phyloP scores from a whole-genome alignment of 2,888 invertebrate genomes.

The Argynnis bischoffii region DNA sequence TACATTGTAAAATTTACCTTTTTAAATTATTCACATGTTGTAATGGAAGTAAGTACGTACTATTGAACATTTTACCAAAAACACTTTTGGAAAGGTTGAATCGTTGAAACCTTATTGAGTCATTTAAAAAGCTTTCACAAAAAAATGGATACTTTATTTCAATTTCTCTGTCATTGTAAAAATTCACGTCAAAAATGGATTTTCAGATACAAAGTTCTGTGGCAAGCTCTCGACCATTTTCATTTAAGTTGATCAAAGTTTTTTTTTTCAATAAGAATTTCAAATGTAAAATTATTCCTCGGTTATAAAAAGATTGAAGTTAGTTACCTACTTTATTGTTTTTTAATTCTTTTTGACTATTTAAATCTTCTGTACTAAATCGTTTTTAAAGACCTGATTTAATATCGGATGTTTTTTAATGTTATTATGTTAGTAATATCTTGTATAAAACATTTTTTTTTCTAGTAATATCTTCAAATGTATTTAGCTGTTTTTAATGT shows the following conservation, averaged over 20 bases:
- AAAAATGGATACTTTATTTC: slow-evolving; percentile 15
- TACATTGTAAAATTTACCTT: background rate
- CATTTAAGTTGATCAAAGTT: slow-evolving; percentile 24
- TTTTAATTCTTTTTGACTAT: background rate
- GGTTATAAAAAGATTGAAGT: slow-evolving; percentile 7
- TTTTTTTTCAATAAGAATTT: slow-evolving; percentile 23
- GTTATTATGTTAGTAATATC: too few relatives aligned
- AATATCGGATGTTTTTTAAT: too few relatives aligned
- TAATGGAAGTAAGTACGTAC: too few relatives aligned
- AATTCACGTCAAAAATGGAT: slow-evolving; percentile 27
- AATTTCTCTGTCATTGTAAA: slow-evolving; percentile 26
- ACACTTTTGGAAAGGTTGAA: background rate
- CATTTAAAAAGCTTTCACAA: slow-evolving; percentile 3
- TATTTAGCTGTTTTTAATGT: too few relatives aligned
- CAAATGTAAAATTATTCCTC: slow-evolving; percentile 13
- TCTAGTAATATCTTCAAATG: too few relatives aligned
- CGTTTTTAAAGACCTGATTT: too few relatives aligned
- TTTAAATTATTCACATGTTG: background rate
- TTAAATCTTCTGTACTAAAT: background rate
- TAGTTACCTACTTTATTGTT: slow-evolving; percentile 8
- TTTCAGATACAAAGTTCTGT: slow-evolving; percentile 20
- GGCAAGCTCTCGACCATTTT: slow-evolving; percentile 17
- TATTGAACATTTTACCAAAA: background rate
- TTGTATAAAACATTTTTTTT: too few relatives aligned
- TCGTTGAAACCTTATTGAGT: slow-evolving; percentile 10